Percentiles rank a stretch among this genome's conserved stretches.
phyloP scores from a whole-genome alignment of 2,888 invertebrate genomes.

The Mongoloraphidia duomilia region DNA sequence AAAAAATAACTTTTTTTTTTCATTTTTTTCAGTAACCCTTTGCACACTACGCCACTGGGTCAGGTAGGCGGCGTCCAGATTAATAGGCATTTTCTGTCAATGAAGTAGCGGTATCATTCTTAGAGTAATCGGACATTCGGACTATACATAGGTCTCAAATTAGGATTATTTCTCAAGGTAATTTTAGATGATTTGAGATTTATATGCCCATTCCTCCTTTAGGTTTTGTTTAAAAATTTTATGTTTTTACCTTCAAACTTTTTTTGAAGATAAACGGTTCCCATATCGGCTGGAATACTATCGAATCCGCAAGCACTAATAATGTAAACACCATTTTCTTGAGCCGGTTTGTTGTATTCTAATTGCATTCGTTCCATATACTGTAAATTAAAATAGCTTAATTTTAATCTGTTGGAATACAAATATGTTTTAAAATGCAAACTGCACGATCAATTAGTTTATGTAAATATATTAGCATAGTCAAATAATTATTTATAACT shows the following conservation, averaged over 20 bases:
- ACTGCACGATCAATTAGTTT: slow-evolving; percentile 4
- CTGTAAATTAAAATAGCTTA: slow-evolving; percentile 29
- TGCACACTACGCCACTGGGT: no score
- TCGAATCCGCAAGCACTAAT: slow-evolving; percentile 90
- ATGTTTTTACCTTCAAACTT: slow-evolving; percentile 51
- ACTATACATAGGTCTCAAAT: no score
- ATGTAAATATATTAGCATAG: neutral
- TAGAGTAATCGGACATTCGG: no score
- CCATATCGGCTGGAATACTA: slow-evolving; percentile 81
- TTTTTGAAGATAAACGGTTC: slow-evolving; percentile 60
- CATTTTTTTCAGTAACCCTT: no score
- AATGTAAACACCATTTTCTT: slow-evolving; percentile 69
- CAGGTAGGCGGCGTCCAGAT: no score
- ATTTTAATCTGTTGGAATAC: neutral
- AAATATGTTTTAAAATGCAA: neutral
- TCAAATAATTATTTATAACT: slow-evolving; percentile 8
- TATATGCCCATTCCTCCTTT: no score
- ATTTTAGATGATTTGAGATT: no score
- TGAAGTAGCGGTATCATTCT: no score
- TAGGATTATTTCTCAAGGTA: no score
- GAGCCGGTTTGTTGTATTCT: slow-evolving; percentile 57
- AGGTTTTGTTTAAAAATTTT: no score
- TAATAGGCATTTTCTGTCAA: no score
- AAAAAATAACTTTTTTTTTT: no score
- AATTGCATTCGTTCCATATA: slow-evolving; percentile 77